Percentiles rank a stretch among this genome's conserved stretches.
Conservation (phyloP, 2,797 vertebrate genomes). For the Chaetodon trifasciatus region DNA sequence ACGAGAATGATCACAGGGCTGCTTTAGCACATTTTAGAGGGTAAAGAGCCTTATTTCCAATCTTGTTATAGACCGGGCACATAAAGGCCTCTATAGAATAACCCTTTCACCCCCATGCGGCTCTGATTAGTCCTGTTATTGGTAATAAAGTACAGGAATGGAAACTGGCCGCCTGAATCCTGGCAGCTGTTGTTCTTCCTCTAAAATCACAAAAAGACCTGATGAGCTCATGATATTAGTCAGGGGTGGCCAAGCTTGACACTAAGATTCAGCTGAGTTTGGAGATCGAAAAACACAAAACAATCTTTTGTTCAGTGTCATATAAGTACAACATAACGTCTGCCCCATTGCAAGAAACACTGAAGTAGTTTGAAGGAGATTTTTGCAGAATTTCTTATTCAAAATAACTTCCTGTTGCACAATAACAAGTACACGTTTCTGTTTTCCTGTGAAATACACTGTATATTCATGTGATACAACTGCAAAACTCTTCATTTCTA, state of each 20-base stretch:
- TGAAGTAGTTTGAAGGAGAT: neutral
- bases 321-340: slow-evolving; percentile 14
- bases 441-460: slow-evolving; percentile 18
- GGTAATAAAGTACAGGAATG: slow-evolving; percentile 73
- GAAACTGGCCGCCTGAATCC: slow-evolving; percentile 63
- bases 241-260: slow-evolving; percentile 60
- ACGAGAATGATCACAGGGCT: slow-evolving; percentile 24
- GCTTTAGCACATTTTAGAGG: slow-evolving; percentile 28
- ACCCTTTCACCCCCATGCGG: slow-evolving; percentile 68
- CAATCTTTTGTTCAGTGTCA: slow-evolving; percentile 36
- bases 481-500: slow-evolving; percentile 25
- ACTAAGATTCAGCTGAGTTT: slow-evolving; percentile 39
- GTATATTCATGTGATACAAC: neutral
- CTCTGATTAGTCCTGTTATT: slow-evolving; percentile 78
- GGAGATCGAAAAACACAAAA: slow-evolving; percentile 46
- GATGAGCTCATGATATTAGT: slow-evolving; percentile 77
- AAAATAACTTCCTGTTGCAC: slow-evolving; percentile 27
- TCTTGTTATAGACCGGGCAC: slow-evolving; percentile 25
- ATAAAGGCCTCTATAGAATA: slow-evolving; percentile 49
- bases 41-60: slow-evolving; percentile 21
- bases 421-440: slow-evolving; percentile 2
- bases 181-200: slow-evolving; percentile 68
- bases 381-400: slow-evolving; percentile 24
- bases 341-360: neutral
- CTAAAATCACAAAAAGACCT: slow-evolving; percentile 66